These are phyloP conservation scores for Platerodrilus igneus DNA, from an alignment of 2,888 invertebrate species.

Conservation along the genomic window DNA sequence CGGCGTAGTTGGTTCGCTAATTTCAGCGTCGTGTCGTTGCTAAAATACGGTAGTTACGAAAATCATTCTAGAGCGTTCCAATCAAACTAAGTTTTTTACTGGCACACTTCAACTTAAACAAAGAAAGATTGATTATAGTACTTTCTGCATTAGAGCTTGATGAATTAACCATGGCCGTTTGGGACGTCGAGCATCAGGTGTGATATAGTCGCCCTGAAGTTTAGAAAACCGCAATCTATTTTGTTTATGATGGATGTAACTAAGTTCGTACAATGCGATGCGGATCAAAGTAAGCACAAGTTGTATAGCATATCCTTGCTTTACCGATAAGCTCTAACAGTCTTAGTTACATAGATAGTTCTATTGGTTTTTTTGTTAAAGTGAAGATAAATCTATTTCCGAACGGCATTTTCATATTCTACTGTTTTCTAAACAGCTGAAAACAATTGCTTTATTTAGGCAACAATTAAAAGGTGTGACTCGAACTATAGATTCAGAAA, in stretches of 20 bases:
- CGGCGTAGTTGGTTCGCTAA: conserved; percentile 20
- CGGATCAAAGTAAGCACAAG: no score
- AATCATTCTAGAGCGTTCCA: conserved; percentile 13
- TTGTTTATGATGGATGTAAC: conserved; percentile 24
- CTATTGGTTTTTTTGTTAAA: no score
- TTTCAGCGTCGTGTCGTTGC: conserved; percentile 20
- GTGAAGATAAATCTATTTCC: no score
- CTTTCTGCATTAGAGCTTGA: conserved; percentile 17
- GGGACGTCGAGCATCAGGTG: conserved; percentile 26
- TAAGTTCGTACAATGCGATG: no score
- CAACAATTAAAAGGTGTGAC: no score
- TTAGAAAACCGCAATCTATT: conserved; percentile 23
- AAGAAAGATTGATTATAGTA: conserved; percentile 18
- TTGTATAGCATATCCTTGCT: no score
- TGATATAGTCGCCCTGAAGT: conserved; percentile 23
- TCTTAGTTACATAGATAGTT: no score
- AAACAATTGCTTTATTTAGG: no score
- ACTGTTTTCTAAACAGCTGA: no score
- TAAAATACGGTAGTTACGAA: conserved; percentile 20
- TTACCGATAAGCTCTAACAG: no score
- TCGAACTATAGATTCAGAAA: no score
- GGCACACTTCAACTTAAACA: conserved; percentile 9
- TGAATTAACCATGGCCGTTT: conserved; percentile 24
- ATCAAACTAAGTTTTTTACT: conserved; percentile 15
- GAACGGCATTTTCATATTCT: no score